Base-by-base conservation (phyloP, 2,888 invertebrate species). In the Xestia c-nigrum region DNA sequence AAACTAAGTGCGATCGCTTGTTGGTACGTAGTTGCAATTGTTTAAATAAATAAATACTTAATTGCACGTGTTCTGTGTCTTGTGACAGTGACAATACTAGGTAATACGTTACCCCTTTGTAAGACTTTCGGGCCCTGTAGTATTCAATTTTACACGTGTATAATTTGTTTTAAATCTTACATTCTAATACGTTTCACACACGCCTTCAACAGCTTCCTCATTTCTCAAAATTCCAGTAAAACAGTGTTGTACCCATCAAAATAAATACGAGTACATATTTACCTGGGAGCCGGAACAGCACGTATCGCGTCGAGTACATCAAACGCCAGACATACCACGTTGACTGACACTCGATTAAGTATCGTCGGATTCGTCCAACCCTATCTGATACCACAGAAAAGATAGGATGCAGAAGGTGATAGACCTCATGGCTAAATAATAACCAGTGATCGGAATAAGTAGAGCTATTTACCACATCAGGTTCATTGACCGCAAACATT, bases 311-410 rank as follows among this genome's bases (percentile, higher is more conserved):
- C 40, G 19, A 38, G 61, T 52, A 67, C 72, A 73, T 84, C 70
- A 83, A 75, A 83, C 67, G 84, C 47, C 69, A 70, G 67, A 47
- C 55, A 7, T 55, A 63, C 63, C 59, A 65, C 68, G 73, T 63
- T 75, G 86, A 66, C 73, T 84, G 84, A 85, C 87, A 85, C 57
- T 84, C 86, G 78, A 87, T 79, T 85, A 87, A 87, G 84, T 70
- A 74, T 72, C 80, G 77, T 61, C 21, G 72, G 47, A 78, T 76
- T 81, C 69, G 31, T 64, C 69, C 65, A 70, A 68, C 68, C 61
- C 71, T 67, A 70, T 72, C 78, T 64, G 65, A 67, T 73, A 4
- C 16, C 61, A 78, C 16, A 24, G 14, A n/a, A n/a, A 5, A 81
- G n/a, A 14, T 2, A 74, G 4, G 9, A 4, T 24, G 6, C 52